Evolutionary conservation across 1,140 invertebrate genomes (phyloP).

Genomic region (Drosophila auraria): DNA sequence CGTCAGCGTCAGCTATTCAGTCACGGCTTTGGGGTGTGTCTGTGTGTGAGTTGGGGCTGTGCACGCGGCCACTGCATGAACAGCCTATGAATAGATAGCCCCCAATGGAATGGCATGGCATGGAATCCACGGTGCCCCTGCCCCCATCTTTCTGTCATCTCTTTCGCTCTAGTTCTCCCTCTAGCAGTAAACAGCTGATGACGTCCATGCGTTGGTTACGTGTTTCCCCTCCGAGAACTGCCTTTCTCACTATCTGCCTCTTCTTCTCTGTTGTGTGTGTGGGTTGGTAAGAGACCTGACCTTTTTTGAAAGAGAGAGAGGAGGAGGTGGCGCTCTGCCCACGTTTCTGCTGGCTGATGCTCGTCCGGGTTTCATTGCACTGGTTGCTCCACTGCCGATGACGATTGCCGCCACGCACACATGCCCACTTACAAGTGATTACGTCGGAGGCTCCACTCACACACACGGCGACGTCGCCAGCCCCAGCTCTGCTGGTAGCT

Average conservation of each 20-base stretch:
- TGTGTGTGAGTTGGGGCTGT: constrained; percentile 52
- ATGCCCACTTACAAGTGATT: constrained; percentile 70
- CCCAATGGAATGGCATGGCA: constrained; percentile 58
- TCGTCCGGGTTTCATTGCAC: constrained; percentile 61
- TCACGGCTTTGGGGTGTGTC: constrained; percentile 77
- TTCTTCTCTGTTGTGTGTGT: constrained; percentile 13
- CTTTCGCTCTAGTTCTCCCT: neutral
- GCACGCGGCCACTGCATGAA: constrained; percentile 74
- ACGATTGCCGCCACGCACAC: constrained; percentile 54
- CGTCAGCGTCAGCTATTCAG: constrained; percentile 75
- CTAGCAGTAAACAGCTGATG: constrained; percentile 74
- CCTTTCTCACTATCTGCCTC: constrained; percentile 4
- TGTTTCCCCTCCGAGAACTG: constrained; percentile 38
- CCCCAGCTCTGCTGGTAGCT: constrained; percentile 71
- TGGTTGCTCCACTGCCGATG: constrained; percentile 67
- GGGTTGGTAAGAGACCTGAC: constrained; percentile 63
- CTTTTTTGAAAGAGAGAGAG: constrained; percentile 50
- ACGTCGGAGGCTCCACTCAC: constrained; percentile 66
- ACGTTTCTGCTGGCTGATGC: constrained; percentile 58
- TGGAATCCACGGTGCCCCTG: constrained; percentile 16
- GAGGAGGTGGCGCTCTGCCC: constrained; percentile 42
- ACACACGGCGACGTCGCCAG: constrained; percentile 50
- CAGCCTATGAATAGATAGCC: constrained; percentile 78
- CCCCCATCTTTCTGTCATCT: neutral
- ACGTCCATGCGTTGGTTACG: constrained; percentile 78